Evolutionary conservation across 2,797 vertebrate species (phyloP).

Genomic region (Sebastes oblongus): DNA sequence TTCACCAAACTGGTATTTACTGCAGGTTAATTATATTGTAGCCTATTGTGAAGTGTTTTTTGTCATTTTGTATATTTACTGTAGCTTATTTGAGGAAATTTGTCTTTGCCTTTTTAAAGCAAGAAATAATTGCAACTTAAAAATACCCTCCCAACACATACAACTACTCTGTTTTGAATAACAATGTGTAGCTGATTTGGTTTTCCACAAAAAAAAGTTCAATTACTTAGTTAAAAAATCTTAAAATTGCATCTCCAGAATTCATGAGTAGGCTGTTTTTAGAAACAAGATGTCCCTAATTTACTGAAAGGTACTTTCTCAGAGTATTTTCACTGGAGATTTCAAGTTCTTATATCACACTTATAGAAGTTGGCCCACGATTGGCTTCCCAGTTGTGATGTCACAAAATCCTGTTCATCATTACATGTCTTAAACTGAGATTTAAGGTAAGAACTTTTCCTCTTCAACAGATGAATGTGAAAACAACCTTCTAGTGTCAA

Average conservation of each 20-base stretch:
- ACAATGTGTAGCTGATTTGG: neutral
- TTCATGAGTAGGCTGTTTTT: neutral
- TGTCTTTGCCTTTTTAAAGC: neutral
- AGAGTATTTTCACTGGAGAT: neutral
- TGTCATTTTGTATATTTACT: neutral
- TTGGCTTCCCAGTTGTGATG: neutral
- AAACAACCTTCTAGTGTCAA: neutral
- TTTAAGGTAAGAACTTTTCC: neutral
- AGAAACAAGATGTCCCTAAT: neutral
- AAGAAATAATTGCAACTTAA: neutral
- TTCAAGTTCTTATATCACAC: neutral
- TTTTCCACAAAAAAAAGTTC: neutral
- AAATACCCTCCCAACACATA: neutral
- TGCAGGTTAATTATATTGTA: neutral
- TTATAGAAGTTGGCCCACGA: neutral
- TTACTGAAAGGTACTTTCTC: accelerated
- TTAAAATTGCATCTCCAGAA: neutral
- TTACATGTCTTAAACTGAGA: neutral
- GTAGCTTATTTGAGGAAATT: neutral
- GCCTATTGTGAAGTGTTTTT: neutral
- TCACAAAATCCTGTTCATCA: neutral
- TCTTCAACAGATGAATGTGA: neutral
- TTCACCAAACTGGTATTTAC: neutral
- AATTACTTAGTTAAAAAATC: neutral
- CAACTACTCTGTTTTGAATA: neutral